A percentile compares a stretch with the other conserved stretches of the same genome.
These are phyloP conservation scores for Pelosia muscerda DNA, from an alignment of 2,888 invertebrate genomes.

Conservation along the genomic window DNA sequence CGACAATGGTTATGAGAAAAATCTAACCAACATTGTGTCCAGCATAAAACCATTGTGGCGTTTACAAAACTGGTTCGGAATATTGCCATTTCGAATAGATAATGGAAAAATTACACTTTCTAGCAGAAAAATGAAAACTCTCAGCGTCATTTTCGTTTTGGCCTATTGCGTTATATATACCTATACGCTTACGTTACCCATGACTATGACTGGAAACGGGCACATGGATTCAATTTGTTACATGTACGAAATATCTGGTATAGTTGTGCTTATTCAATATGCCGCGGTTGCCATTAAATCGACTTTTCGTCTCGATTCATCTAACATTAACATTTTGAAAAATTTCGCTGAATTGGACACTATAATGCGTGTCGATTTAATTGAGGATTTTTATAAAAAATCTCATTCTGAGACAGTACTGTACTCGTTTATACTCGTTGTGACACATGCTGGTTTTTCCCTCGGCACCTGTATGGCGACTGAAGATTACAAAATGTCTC, in stretches of 20 bases:
- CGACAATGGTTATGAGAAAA: not conserved
- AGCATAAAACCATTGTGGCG: constrained; percentile 8
- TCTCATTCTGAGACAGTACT: constrained; percentile 41
- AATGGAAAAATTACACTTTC: not conserved
- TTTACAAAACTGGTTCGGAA: constrained; percentile 7
- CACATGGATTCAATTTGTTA: not conserved
- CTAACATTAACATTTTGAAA: constrained; percentile 6
- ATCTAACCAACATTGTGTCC: not conserved
- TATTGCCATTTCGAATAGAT: not conserved
- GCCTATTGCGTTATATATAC: not conserved
- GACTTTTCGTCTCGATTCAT: not conserved
- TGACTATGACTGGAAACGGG: too few species aligned
- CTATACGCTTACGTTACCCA: not conserved
- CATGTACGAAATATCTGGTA: not conserved
- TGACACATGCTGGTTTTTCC: constrained; percentile 43
- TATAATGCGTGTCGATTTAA: constrained; percentile 20
- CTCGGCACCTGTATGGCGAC: constrained; percentile 31
- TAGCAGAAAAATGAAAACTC: constrained; percentile 2
- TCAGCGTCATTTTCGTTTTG: not conserved
- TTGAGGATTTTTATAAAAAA: constrained; percentile 54
- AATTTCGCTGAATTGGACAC: not conserved
- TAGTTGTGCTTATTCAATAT: not conserved
- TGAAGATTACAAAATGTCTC: constrained; percentile 25
- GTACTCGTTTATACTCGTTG: constrained; percentile 37
- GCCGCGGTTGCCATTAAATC: not conserved